Conservation (phyloP, 2,888 invertebrate genomes). For the Torymus tubicola region DNA sequence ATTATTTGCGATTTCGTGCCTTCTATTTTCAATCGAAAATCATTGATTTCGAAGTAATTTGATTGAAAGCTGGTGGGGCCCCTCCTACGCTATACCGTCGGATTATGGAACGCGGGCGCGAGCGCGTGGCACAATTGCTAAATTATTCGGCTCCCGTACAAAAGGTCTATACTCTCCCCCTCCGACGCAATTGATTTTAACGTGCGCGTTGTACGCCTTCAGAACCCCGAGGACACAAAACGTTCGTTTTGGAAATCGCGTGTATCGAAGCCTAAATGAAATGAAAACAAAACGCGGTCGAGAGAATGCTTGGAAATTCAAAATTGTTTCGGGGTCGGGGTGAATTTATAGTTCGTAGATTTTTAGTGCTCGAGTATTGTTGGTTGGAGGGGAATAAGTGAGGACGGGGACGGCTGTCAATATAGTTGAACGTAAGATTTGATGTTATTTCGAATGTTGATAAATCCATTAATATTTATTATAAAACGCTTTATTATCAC, state of each 20-base stretch:
- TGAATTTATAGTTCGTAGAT: no score
- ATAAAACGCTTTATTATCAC: no score
- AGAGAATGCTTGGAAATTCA: no score
- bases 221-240: neutral
- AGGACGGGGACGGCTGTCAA: no score
- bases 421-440: no score
- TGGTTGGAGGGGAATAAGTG: no score
- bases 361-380: no score
- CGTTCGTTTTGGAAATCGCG: no score
- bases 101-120: conserved; percentile 13
- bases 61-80: conserved; percentile 20
- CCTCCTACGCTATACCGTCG: neutral
- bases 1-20: conserved; percentile 16
- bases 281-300: neutral
- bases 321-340: no score
- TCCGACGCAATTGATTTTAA: conserved; percentile 16
- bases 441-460: no score
- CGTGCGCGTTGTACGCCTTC: neutral
- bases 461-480: no score
- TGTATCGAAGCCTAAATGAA: neutral
- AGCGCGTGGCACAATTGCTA: neutral
- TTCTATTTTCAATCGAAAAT: conserved; percentile 32
- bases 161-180: no score
- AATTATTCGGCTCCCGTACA: conserved; percentile 32
- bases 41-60: conserved; percentile 42